Base-by-base conservation (phyloP, 2,888 invertebrate species). In the Leucania comma region DNA sequence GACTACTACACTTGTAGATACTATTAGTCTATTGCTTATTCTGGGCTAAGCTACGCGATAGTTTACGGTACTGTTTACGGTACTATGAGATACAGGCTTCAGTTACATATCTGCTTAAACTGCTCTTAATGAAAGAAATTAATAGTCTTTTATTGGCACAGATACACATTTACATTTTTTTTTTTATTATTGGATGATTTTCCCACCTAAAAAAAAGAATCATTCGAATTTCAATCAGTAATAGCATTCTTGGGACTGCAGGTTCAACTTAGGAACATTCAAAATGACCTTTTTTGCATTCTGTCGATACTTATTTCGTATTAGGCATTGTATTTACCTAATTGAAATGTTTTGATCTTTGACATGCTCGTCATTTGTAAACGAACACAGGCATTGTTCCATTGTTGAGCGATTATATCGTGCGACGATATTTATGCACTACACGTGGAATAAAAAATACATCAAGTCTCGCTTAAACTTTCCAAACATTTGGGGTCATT, bases 371-470 rank as follows among this genome's bases (percentile, higher is more conserved):
- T 46, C 22, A 51, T 57, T 76, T 50, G 50, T n/a, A 69, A 76
- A 69, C 9, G 69, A 42, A 58, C 3, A 58, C 59, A 35, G 29
- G 53, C 50, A 78, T 81, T 81, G 78, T 77, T 81, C 78, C 50
- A 71, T 81, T 78, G 62, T 77, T 66, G 26, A 24, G 20, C 12
- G 29, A 26, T 12, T 9, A 38, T 20, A 48, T 20, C n/a, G 4
- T 32, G 20, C 24, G 20, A 24, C 20, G n/a, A 12, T 35, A 26
- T 42, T 46, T 38, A 58, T 46, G 5, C 54, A 69, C 24, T 14
- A 22, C 2, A 14, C 17, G 5, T 56, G 17, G 17, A 72, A 29
- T 56, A 10, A 29, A 72, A 38, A 46, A n/a, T n/a, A 24, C 22
- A 32, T 29, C 1, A 10, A 10, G 12, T 3, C 20, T 24, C 17